Evolutionary conservation across 2,888 invertebrate genomes (phyloP).

Genomic region (Sturmia bella): DNA sequence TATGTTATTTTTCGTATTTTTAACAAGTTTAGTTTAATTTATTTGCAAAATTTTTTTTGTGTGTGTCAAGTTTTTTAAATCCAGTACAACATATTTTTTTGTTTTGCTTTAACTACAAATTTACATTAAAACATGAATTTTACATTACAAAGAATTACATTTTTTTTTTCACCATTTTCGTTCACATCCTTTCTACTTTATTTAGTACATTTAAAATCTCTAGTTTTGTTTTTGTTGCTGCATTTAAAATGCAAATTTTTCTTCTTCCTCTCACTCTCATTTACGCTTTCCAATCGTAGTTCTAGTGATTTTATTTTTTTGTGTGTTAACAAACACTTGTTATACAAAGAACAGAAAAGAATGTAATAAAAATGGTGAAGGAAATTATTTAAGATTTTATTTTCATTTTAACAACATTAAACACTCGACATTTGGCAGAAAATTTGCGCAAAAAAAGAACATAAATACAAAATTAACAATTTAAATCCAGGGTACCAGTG

Average conservation of each 20-base stretch:
- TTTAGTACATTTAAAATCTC: constrained; percentile 47
- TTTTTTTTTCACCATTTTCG: constrained; percentile 16
- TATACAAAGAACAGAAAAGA: background rate
- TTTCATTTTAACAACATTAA: background rate
- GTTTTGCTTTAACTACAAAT: constrained; percentile 62
- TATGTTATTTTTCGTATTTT: constrained; percentile 20
- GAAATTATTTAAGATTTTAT: constrained; percentile 9
- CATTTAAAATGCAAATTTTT: constrained; percentile 34
- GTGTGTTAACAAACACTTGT: constrained; percentile 25
- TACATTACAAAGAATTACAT: constrained; percentile 57
- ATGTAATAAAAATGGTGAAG: background rate
- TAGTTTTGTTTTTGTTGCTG: constrained; percentile 1
- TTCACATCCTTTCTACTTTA: constrained; percentile 2
- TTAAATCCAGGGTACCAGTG: constrained; percentile 17
- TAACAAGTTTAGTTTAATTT: constrained; percentile 52
- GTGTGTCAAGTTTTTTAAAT: constrained; percentile 7
- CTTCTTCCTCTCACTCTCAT: background rate
- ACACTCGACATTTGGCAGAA: background rate
- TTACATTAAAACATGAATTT: constrained; percentile 65
- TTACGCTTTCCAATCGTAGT: background rate
- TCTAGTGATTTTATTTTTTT: constrained; percentile 4
- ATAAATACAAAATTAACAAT: constrained; percentile 10
- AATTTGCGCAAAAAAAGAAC: background rate
- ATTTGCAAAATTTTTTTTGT: background rate
- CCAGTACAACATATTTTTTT: constrained; percentile 12